A percentile compares a stretch with the other conserved stretches of the same genome.
phyloP scores from a whole-genome alignment of 2,113 vertebrate species.

The Xyliphius kryptos region DNA sequence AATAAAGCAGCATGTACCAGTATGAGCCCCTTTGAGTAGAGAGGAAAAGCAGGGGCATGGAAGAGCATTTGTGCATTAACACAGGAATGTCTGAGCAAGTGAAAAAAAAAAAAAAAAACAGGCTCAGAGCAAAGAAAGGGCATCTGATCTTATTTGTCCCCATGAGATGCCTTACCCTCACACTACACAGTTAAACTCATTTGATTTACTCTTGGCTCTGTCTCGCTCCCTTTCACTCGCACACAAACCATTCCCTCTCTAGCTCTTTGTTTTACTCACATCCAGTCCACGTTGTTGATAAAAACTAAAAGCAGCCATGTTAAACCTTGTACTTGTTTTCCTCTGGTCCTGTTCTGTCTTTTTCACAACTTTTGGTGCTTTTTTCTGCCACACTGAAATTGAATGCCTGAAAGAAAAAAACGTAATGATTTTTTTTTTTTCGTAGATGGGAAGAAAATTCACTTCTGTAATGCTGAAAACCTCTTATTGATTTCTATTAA shows the following conservation, averaged over 20 bases:
- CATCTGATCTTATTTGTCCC: constrained; percentile 36
- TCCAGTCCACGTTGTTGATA: neutral
- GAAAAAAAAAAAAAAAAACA: neutral
- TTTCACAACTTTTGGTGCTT: neutral
- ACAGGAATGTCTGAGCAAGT: constrained; percentile 6
- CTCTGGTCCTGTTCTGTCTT: neutral
- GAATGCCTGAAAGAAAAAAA: constrained; percentile 29
- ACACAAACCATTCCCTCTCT: constrained; percentile 1
- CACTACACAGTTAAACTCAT: constrained; percentile 23
- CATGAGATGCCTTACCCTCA: constrained; percentile 8
- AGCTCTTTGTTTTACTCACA: constrained; percentile 4
- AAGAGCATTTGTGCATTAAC: neutral
- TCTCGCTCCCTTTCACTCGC: neutral
- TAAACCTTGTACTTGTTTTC: neutral
- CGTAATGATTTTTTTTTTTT: constrained; percentile 61
- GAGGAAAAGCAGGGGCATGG: neutral
- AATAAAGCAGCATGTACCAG: constrained; percentile 55
- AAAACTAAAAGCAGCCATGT: neutral
- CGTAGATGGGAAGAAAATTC: constrained; percentile 62
- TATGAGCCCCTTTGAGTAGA: constrained; percentile 32
- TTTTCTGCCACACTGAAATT: no score
- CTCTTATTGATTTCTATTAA: constrained; percentile 71
- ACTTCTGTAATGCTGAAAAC: constrained; percentile 52
- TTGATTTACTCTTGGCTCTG: constrained; percentile 21
- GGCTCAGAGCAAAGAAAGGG: no score